Conservation (phyloP, 2,888 invertebrate species). For the Anthrax anthrax region DNA sequence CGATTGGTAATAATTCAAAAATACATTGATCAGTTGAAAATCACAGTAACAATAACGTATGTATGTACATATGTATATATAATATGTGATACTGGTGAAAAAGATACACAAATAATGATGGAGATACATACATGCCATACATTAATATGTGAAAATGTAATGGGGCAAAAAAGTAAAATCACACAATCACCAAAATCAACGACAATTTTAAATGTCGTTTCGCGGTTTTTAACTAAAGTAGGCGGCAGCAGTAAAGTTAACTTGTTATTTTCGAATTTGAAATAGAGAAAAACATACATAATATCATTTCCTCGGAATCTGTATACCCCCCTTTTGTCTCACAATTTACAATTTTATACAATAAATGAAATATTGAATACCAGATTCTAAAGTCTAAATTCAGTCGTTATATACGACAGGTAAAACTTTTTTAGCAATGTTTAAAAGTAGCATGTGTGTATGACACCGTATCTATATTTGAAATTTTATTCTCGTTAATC, state of each 20-base stretch:
- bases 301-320: slow-evolving; percentile 6
- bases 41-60: no score
- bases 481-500: neutral
- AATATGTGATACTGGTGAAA: no score
- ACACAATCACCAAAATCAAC: neutral
- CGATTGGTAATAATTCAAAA: no score
- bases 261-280: neutral
- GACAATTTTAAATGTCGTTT: neutral
- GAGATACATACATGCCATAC: no score
- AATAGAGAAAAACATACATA: no score
- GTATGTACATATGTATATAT: no score
- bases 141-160: no score
- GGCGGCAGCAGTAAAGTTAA: neutral
- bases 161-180: no score
- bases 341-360: no score
- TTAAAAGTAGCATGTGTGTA: no score
- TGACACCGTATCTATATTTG: neutral
- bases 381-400: neutral
- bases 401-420: neutral
- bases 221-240: neutral
- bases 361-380: neutral
- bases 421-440: neutral
- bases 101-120: no score
- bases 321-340: neutral
- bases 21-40: no score